Evolutionary conservation across 1,140 invertebrate genomes (phyloP), one percentile per base, ranked within the genome.

Genomic region (Acyrthosiphon pisum): DNA sequence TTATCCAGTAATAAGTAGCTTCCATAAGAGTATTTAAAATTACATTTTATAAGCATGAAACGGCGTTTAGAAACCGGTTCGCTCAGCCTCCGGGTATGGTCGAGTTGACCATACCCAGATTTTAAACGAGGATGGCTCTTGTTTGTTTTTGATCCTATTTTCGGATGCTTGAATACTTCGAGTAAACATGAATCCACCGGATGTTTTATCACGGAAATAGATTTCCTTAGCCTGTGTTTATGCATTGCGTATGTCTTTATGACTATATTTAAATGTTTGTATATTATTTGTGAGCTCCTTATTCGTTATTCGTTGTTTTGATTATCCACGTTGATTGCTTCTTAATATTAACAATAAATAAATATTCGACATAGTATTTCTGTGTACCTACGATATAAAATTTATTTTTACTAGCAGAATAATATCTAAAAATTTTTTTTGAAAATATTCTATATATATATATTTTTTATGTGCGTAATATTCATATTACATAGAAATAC

Each of bases 141-240:
- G 46, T 92, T 92, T 93, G 76, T 84, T 93, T 92, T 93, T n/a
- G 11, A 53, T 56, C n/a, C 91, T 93, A 93, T 93, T 93, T 93
- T 86, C 91, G 35, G 48, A 81, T 93, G 18, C 48, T 48, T 41
- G 35, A 37, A 81, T 93, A 6, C 48, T 48, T 83, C 1, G n/a
- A 84, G 48, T 93, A 93, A 93, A 93, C 48, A 93, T 22, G 7
- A 89, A 35, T 68, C 26, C 14, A 20, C 91, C 76, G 91, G 91
- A 93, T 93, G 91, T 93, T 56, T 86, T 93, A 56, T 93, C 50
- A 56, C 50, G 81, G 81, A 93, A 93, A 93, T 93, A 93, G 81
- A 86, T 53, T 93, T 86, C 23, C 48, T 86, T 35, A 50, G 37
- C 4, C 56, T 56, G 50, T 84, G 48, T 83, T 83, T 92, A 56